Evolutionary conservation across 2,888 invertebrate genomes (phyloP).

Genomic region (Coremacera marginata): DNA sequence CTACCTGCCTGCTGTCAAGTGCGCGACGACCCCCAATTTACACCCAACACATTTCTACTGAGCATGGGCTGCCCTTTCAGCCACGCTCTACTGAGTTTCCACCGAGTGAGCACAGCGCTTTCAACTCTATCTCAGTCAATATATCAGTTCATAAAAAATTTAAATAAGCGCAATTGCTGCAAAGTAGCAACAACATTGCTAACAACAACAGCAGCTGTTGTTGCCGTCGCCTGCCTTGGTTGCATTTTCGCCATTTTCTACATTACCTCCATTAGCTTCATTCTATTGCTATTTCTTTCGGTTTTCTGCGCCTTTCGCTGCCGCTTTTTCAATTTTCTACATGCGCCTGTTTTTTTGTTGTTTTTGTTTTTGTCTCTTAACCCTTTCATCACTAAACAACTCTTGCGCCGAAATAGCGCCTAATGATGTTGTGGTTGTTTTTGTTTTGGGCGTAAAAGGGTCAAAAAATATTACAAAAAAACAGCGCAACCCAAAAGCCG

Average conservation of each 20-base stretch:
- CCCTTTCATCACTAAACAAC: background rate
- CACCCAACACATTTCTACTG: background rate
- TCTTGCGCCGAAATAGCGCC: background rate
- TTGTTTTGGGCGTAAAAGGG: constrained; percentile 5
- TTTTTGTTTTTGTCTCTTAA: background rate
- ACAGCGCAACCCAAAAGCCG: background rate
- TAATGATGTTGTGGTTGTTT: background rate
- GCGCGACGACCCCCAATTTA: background rate
- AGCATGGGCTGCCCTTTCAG: background rate
- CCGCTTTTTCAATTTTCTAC: background rate
- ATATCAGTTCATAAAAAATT: constrained; percentile 37
- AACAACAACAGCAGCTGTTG: constrained; percentile 7
- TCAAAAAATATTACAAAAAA: constrained; percentile 18
- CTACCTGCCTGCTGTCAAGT: background rate
- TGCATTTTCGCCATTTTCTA: background rate
- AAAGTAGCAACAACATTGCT: constrained; percentile 20
- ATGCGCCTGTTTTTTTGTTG: background rate
- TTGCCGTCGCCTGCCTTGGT: background rate
- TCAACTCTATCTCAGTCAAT: constrained; percentile 23
- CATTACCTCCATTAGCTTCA: constrained; percentile 23
- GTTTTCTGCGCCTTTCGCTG: constrained; percentile 14
- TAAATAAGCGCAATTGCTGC: constrained; percentile 44
- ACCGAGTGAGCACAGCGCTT: constrained; percentile 5
- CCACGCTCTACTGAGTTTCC: background rate
- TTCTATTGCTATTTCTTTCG: background rate